Percentiles rank a stretch among this genome's conserved stretches.
phyloP scores from a whole-genome alignment of 2,797 vertebrate genomes.

The Nannoperca australis region DNA sequence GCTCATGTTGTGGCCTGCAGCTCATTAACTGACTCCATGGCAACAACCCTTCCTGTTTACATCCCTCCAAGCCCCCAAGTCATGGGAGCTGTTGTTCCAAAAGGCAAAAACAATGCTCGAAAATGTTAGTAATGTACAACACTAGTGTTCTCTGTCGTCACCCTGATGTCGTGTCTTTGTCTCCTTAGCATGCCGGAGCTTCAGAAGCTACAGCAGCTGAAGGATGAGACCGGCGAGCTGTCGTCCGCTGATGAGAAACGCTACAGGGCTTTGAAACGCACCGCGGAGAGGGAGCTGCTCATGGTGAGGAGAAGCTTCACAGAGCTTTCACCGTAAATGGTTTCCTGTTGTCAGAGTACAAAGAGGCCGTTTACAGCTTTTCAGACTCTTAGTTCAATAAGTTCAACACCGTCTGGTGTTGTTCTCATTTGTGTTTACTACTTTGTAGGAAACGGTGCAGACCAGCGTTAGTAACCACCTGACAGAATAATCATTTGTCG shows the following conservation, averaged over 20 bases:
- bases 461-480: not conserved
- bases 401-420: not conserved
- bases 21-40: not conserved
- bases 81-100: not conserved
- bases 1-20: not conserved
- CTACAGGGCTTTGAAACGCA: conserved; percentile 96
- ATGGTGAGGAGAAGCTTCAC: conserved; percentile 86
- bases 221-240: conserved; percentile 98
- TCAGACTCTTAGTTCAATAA: not conserved
- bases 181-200: conserved; percentile 95
- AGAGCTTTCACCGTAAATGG: not conserved
- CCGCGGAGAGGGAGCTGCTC: conserved; percentile 95
- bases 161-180: conserved; percentile 21
- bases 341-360: not conserved
- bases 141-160: conserved; percentile 1
- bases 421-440: not conserved
- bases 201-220: conserved; percentile 98
- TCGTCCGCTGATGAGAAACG: conserved; percentile 98
- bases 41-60: conserved; percentile 1
- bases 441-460: not conserved
- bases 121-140: not conserved
- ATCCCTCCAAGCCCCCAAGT: not conserved
- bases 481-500: not conserved
- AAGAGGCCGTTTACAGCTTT: not conserved
- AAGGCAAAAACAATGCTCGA: too few relatives aligned